Percentiles rank a stretch among this genome's conserved stretches.
phyloP scores from a whole-genome alignment of 2,113 vertebrate genomes.

The Hemichromis elongatus region DNA sequence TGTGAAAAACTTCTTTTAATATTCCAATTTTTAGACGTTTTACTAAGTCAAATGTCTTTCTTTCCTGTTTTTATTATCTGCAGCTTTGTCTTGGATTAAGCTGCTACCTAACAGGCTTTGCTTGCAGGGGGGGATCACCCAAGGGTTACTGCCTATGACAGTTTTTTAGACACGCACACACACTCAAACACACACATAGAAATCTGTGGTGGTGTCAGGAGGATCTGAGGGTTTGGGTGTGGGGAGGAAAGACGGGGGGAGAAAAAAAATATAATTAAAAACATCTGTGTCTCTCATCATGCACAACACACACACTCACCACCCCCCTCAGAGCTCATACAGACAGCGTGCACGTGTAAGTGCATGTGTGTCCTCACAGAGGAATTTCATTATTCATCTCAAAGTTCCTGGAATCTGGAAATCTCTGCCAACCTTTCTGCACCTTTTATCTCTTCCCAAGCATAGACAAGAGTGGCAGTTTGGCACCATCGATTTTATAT shows the following conservation, averaged over 20 bases:
- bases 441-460: constrained; percentile 46
- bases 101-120: constrained; percentile 74
- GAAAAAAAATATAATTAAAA: constrained; percentile 79
- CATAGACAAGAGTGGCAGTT: not conserved
- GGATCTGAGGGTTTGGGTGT: constrained; percentile 78
- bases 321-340: constrained; percentile 35
- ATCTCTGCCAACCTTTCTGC: constrained; percentile 39
- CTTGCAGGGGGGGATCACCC: constrained; percentile 72
- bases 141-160: constrained; percentile 72
- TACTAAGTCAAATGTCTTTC: not conserved
- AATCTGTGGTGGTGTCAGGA: constrained; percentile 36
- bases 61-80: not conserved
- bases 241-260: constrained; percentile 68
- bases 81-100: constrained; percentile 60
- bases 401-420: constrained; percentile 52
- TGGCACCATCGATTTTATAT: not conserved
- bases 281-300: constrained; percentile 87
- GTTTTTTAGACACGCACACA: constrained; percentile 31
- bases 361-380: constrained; percentile 51
- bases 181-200: not conserved
- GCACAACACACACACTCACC: constrained; percentile 36
- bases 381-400: constrained; percentile 69
- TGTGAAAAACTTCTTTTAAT: not conserved
- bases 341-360: constrained; percentile 6
- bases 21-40: not conserved